A percentile compares a stretch with the other conserved stretches of the same genome.
These are phyloP conservation scores for Anthopleura xanthogrammica DNA, from an alignment of 92 coral and sea anemone genomes.

Conservation along the genomic window DNA sequence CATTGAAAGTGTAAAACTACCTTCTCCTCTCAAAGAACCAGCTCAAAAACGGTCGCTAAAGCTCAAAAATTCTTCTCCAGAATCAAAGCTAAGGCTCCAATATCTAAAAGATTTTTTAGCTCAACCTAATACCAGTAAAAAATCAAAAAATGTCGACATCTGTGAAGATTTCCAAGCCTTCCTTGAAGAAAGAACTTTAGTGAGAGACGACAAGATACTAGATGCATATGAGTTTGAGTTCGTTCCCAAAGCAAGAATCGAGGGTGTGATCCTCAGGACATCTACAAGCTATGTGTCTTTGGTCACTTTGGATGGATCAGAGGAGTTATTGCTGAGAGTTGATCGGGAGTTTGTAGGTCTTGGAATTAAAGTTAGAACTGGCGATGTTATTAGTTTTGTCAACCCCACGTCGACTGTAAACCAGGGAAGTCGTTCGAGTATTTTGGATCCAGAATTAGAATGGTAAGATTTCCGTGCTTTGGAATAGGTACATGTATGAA, in stretches of 20 bases:
- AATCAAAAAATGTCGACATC: neutral
- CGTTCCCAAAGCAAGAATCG: conserved; percentile 3
- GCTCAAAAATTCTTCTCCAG: neutral
- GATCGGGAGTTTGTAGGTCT: neutral
- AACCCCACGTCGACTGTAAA: neutral
- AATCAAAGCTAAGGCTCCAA: neutral
- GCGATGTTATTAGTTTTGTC: neutral
- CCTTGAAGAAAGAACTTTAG: neutral
- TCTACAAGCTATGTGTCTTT: neutral
- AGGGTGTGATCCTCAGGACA: neutral
- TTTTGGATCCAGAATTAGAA: neutral
- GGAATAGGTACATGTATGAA: neutral
- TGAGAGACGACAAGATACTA: neutral
- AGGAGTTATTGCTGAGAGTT: neutral
- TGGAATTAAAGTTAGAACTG: neutral
- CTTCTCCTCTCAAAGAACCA: neutral
- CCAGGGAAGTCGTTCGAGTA: too few relatives aligned
- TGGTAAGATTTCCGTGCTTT: neutral
- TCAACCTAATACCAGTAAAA: neutral
- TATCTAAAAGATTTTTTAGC: neutral
- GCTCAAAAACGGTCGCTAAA: neutral
- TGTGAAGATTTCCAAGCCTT: neutral
- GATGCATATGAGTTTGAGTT: neutral
- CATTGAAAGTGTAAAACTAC: neutral
- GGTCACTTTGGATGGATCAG: neutral